Conservation (phyloP, 2,113 vertebrate species). For the Macheiramphus alcinus region DNA sequence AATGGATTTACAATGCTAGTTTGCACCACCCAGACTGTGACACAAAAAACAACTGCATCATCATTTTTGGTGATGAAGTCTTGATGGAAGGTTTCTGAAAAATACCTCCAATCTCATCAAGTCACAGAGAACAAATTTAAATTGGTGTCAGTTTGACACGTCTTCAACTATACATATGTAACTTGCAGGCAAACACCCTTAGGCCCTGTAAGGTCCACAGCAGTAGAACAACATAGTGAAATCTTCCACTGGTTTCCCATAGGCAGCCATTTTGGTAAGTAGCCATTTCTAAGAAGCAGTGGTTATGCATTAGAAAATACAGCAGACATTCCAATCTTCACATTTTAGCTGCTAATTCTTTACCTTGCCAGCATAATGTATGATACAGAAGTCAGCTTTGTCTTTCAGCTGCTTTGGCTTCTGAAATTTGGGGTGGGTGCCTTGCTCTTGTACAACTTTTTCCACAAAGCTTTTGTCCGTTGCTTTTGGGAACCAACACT, state of each 20-base stretch:
- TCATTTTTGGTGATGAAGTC: background rate
- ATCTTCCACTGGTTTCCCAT: background rate
- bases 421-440: conserved; percentile 92
- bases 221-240: background rate
- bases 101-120: background rate
- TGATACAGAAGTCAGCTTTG: conserved; percentile 95
- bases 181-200: background rate
- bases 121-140: background rate
- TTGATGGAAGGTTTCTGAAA: background rate
- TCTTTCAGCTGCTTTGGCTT: conserved; percentile 98
- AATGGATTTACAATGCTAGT: background rate
- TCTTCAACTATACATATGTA: background rate
- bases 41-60: background rate
- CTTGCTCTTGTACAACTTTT: conserved; percentile 95
- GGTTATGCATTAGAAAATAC: background rate
- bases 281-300: background rate
- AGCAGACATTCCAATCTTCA: background rate
- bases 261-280: background rate
- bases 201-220: background rate
- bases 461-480: conserved; percentile 98
- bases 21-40: background rate
- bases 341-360: background rate
- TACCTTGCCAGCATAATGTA: conserved; percentile 99
- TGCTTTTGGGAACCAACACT: conserved; percentile 99
- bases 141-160: background rate